phyloP scores from a whole-genome alignment of 1,140 invertebrate genomes.

The Amyelois transitella region DNA sequence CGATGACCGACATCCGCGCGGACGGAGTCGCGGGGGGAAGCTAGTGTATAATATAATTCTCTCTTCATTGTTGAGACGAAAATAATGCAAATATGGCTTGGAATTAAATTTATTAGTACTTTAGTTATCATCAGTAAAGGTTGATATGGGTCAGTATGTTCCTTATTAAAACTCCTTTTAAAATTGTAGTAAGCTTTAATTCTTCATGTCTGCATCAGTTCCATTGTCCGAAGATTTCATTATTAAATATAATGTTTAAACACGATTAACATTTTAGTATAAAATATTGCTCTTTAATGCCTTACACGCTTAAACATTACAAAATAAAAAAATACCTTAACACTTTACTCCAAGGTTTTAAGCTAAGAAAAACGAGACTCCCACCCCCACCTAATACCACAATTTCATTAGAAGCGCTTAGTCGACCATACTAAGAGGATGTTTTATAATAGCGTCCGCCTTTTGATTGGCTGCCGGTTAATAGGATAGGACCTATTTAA shows the following conservation, averaged over 20 bases:
- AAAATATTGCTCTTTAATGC: no score
- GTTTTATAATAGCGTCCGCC: conserved; percentile 5
- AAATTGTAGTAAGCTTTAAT: neutral
- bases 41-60: no score
- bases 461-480: neutral
- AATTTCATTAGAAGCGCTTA: conserved; percentile 17
- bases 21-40: no score
- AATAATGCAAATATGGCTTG: conserved; percentile 24
- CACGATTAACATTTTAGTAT: no score
- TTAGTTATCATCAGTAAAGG: conserved; percentile 27
- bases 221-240: no score
- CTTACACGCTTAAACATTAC: no score
- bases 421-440: conserved; percentile 15
- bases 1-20: no score
- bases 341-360: neutral
- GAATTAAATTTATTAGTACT: conserved; percentile 24
- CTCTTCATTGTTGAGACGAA: conserved; percentile 3
- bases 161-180: neutral
- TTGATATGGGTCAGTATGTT: conserved; percentile 18
- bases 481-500: neutral
- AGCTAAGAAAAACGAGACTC: neutral
- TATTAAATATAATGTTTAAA: no score
- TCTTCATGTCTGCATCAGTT: no score
- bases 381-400: conserved; percentile 12
- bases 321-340: no score